Percentiles rank a stretch among this genome's conserved stretches.
Evolutionary conservation across 2,797 vertebrate genomes (phyloP).

Genomic region (Helicolenus hilgendorfi): DNA sequence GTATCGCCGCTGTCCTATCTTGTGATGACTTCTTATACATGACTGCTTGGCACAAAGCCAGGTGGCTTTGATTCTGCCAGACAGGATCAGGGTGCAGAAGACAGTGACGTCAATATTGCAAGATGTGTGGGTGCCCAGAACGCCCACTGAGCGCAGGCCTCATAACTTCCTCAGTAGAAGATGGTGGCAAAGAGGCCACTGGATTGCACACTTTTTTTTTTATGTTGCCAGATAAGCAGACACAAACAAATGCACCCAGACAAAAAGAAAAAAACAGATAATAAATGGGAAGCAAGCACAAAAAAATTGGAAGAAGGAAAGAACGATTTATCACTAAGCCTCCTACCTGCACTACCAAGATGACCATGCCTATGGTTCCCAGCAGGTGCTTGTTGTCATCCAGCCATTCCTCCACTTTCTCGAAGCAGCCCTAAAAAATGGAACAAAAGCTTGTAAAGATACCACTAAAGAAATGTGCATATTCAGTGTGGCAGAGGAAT

Average conservation of each 20-base stretch:
- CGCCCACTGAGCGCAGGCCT: constrained; percentile 48
- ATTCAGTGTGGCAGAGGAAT: neutral
- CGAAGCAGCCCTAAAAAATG: constrained; percentile 94
- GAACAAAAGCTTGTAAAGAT: constrained; percentile 3
- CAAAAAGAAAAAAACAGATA: neutral
- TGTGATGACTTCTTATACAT: constrained; percentile 33
- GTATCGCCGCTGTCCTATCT: constrained; percentile 20
- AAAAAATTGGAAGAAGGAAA: neutral
- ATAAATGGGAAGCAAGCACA: neutral
- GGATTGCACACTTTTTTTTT: constrained; percentile 3
- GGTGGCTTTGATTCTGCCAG: constrained; percentile 63
- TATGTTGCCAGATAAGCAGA: constrained; percentile 26
- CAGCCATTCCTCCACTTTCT: constrained; percentile 96
- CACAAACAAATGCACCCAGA: constrained; percentile 13
- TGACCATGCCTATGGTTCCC: constrained; percentile 95
- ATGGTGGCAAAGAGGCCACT: constrained; percentile 20
- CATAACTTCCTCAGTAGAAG: constrained; percentile 22
- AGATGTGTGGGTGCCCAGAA: constrained; percentile 57
- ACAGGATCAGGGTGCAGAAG: constrained; percentile 57
- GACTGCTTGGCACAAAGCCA: constrained; percentile 52
- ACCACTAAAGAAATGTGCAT: neutral
- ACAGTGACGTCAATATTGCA: constrained; percentile 65
- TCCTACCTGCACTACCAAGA: constrained; percentile 97
- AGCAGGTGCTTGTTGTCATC: constrained; percentile 97
- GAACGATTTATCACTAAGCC: constrained; percentile 19